Conservation (phyloP, 2,888 invertebrate species). For the Luperina nickerlii region DNA sequence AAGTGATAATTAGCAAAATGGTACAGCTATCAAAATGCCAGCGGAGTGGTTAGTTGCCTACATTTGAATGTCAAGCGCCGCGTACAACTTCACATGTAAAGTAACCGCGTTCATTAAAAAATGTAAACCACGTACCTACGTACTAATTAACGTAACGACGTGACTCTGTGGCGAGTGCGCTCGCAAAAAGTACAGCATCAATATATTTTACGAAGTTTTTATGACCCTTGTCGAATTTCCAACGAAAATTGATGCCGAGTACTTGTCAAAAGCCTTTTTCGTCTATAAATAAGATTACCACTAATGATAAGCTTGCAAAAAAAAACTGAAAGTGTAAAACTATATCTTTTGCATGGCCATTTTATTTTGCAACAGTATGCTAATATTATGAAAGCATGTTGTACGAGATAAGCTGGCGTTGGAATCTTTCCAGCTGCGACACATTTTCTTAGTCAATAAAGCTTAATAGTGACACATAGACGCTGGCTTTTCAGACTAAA, state of each 20-base stretch:
- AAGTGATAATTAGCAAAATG: slow-evolving; percentile 52
- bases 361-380: slow-evolving; percentile 38
- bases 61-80: slow-evolving; percentile 49
- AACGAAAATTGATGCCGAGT: slow-evolving; percentile 36
- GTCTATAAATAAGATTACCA: slow-evolving; percentile 22
- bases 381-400: slow-evolving; percentile 39
- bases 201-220: slow-evolving; percentile 42
- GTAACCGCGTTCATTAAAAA: slow-evolving; percentile 63
- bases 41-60: slow-evolving; percentile 52
- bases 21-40: slow-evolving; percentile 47
- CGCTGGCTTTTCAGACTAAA: slow-evolving; percentile 36
- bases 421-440: slow-evolving; percentile 57
- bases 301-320: slow-evolving; percentile 8
- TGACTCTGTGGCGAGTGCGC: slow-evolving; percentile 48
- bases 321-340: slow-evolving; percentile 34
- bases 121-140: slow-evolving; percentile 47
- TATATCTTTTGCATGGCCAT: slow-evolving; percentile 24
- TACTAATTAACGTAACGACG: slow-evolving; percentile 59
- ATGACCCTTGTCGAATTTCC: slow-evolving; percentile 49
- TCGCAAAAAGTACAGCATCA: slow-evolving; percentile 45
- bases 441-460: slow-evolving; percentile 61
- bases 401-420: slow-evolving; percentile 51
- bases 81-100: slow-evolving; percentile 42
- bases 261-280: slow-evolving; percentile 33
- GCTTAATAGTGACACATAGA: slow-evolving; percentile 54